phyloP scores from a whole-genome alignment of 2,797 vertebrate genomes.

The Sebastes itinus region DNA sequence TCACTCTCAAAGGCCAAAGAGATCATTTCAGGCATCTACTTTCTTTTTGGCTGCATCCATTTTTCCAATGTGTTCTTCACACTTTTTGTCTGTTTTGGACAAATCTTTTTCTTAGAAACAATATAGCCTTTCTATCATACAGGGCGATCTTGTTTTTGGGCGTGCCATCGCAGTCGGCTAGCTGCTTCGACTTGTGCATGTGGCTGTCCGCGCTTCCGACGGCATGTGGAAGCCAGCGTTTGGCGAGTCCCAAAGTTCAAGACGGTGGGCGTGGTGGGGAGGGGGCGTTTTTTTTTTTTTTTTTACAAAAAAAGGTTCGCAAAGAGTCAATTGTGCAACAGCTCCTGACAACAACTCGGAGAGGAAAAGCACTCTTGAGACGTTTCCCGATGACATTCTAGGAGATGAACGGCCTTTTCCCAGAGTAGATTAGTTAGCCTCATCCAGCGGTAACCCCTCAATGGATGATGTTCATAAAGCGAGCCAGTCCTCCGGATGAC shows the following conservation, averaged over 20 bases:
- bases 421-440: conserved; percentile 61
- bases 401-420: conserved; percentile 51
- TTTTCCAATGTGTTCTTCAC: conserved; percentile 52
- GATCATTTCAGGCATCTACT: conserved; percentile 74
- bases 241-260: conserved; percentile 49
- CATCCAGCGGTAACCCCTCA: conserved; percentile 29
- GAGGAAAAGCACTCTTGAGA: conserved; percentile 20
- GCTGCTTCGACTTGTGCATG: conserved; percentile 82
- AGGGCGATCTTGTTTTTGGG: conserved; percentile 58
- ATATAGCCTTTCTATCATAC: conserved; percentile 68
- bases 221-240: conserved; percentile 43
- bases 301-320: conserved; percentile 61
- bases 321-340: conserved; percentile 78
- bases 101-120: conserved; percentile 62
- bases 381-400: conserved; percentile 32
- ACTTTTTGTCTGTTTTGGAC: conserved; percentile 43
- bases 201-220: conserved; percentile 35
- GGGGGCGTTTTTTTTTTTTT: conserved; percentile 14
- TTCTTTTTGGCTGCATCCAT: conserved; percentile 57
- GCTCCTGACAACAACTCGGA: conserved; percentile 47
- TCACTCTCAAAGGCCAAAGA: conserved; percentile 74
- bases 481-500: conserved; percentile 45
- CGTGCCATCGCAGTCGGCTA: conserved; percentile 75
- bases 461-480: conserved; percentile 54
- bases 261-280: neutral